Base-by-base conservation (phyloP, 2,113 vertebrate species). In the Bufo bufo region DNA sequence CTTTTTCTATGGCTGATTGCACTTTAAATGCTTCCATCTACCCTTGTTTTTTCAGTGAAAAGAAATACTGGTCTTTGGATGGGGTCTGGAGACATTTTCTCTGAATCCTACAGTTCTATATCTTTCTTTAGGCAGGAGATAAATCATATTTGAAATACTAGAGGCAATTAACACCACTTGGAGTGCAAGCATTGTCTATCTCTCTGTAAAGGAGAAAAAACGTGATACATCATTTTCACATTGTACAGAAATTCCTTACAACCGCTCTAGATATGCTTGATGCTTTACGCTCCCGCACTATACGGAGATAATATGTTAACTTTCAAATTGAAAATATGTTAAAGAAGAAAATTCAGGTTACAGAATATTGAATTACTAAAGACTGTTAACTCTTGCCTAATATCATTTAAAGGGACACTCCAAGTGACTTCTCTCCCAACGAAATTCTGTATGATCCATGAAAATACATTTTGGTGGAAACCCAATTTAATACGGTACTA, bases 81-180 rank as follows among this genome's bases (percentile, higher is more conserved):
- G 72, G 33, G 69, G 78, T 56, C 6, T 71, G 49, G 8, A 50
- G 47, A 77, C 47, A 77, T 79, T 79, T 56, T 58, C 52, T 33
- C n/a, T 2, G 10, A 19, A 75, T 20, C 17, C 6, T 49, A 45
- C 43, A 19, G 49, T 47, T 74, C 71, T 8, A 47, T 17, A 74
- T 74, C 43, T 50, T 50, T 50, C 16, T 20, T 49, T 49, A 17
- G 66, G 50, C 65, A 82, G 79, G 23, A 20, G 59, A 82, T 78
- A 63, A 87, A 81, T 81, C 43, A 63, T 33, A 74, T 43, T 72
- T 0, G 49, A n/a, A 63, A 13, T 43, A 19, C 79, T 87, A 65
- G 79, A 88, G 77, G 80, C 71, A 83, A 88, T 83, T 88, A 83
- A 88, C 80, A 88, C 80, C 58, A 58, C 77, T 87, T 87, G n/a